Conservation (phyloP, 2,797 vertebrate species). For the Poeciliopsis presidionis region DNA sequence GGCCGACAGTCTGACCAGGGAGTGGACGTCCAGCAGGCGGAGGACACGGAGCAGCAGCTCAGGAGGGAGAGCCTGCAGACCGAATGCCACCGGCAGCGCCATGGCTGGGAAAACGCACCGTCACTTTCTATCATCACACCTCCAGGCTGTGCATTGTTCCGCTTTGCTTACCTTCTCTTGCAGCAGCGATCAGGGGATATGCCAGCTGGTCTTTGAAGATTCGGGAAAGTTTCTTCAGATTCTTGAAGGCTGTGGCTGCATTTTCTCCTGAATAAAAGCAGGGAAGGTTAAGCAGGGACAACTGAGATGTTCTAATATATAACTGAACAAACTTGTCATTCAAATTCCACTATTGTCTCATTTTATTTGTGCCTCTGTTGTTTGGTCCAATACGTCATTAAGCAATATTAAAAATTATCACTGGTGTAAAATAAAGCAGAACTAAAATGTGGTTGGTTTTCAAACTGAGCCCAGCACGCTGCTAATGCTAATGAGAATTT, state of each 20-base stretch:
- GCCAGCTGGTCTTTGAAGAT: conserved; percentile 94
- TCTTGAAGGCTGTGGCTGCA: conserved; percentile 84
- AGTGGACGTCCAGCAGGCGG: conserved; percentile 86
- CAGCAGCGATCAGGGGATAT: conserved; percentile 90
- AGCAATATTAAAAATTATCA: no score
- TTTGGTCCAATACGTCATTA: no score
- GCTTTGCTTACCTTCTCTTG: conserved; percentile 85
- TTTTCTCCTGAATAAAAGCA: conserved; percentile 73
- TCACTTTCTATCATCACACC: neutral
- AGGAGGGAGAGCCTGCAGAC: conserved; percentile 87
- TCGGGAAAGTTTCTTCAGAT: conserved; percentile 89
- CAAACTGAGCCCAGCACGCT: no score
- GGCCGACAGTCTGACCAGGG: conserved; percentile 84
- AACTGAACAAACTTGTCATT: no score
- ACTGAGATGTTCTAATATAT: no score
- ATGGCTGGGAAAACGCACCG: conserved; percentile 77
- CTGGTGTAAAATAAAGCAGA: no score
- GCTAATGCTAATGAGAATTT: no score
- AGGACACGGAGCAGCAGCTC: conserved; percentile 91
- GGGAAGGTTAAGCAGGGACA: neutral
- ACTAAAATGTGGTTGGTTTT: no score
- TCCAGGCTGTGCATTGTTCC: neutral
- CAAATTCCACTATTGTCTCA: no score
- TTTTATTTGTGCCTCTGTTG: no score
- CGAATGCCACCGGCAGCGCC: conserved; percentile 91